Base-by-base conservation (phyloP, 35 echinoderm and acorn worm genomes). In the Nesometra sesokonis region DNA sequence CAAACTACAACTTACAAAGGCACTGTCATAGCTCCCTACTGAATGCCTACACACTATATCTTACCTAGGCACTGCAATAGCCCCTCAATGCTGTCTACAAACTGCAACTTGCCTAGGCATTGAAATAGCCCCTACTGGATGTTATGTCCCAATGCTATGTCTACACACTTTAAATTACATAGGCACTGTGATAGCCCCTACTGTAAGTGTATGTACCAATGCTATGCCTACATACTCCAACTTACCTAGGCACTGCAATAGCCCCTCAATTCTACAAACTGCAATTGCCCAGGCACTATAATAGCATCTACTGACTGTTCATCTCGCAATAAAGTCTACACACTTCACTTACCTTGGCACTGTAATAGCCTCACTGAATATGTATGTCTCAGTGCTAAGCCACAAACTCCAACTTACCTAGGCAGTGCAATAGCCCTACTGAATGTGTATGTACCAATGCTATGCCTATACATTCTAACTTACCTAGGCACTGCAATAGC, bases 161-260 rank as follows among this genome's bases (percentile, higher is more conserved):
- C n/a, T 67, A 15, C n/a, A n/a, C n/a, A 13, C 52, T 33, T 76
- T 32, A 29, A 29, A 38, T 89, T 89, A 97, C 95, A 89, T 93
- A 5, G 95, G 43, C 47, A 91, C 77, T 32, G 84, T 34, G 11
- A 93, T 46, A 76, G 95, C 86, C 9, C 93, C 89, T 15, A 98
- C 95, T 13, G 92, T 89, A 39, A 94, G 92, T 4, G 95, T 98
- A 52, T 98, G 95, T 82, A 92, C 95, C 37, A 80, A 76, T 13
- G 89, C 95, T 5, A 94, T 84, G 76, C 89, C 95, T 8, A 94
- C 5, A 57, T 87, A 99, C 5, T 84, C 21, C 34, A 94, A 35
- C 23, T 47, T 40, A 43, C 38, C n/a, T n/a, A n/a, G n/a, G n/a
- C n/a, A n/a, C n/a, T n/a, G n/a, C n/a, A n/a, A n/a, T n/a, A n/a